Conservation (phyloP, 2,113 vertebrate genomes). For the Polyodon spathula region DNA sequence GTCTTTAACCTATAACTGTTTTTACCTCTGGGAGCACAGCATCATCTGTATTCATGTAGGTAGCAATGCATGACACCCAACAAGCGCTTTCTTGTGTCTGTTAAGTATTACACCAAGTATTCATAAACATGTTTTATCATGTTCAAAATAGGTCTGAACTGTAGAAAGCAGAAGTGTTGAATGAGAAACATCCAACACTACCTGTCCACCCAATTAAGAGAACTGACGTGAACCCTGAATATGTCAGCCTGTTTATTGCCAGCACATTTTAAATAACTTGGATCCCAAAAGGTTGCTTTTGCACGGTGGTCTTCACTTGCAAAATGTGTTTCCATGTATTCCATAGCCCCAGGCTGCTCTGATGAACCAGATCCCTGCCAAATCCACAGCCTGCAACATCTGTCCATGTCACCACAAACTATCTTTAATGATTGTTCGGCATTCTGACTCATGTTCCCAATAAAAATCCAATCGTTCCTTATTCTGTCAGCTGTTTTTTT, state of each 20-base stretch:
- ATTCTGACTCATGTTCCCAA: not conserved
- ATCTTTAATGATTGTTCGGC: not conserved
- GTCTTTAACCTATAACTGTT: too few species aligned
- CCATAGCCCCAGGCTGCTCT: not conserved
- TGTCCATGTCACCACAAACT: not conserved
- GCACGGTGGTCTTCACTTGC: conserved; percentile 3
- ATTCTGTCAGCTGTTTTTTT: too few species aligned
- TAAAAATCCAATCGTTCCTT: not conserved
- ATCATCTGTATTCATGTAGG: too few species aligned
- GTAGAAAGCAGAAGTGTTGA: too few species aligned
- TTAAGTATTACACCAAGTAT: too few species aligned
- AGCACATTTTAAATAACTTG: not conserved
- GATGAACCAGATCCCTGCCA: not conserved
- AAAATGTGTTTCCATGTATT: not conserved
- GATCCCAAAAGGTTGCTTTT: not conserved
- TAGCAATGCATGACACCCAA: too few species aligned
- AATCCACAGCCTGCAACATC: not conserved
- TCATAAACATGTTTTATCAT: too few species aligned
- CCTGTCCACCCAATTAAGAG: conserved; percentile 4
- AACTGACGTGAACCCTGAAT: not conserved
- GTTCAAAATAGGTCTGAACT: too few species aligned
- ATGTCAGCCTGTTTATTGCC: not conserved
- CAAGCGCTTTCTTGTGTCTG: too few species aligned
- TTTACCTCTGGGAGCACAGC: too few species aligned
- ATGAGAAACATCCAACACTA: too few species aligned